These are phyloP conservation scores for Zaprionus tsacasi DNA, from an alignment of 1,140 invertebrate species.

Conservation along the genomic window DNA sequence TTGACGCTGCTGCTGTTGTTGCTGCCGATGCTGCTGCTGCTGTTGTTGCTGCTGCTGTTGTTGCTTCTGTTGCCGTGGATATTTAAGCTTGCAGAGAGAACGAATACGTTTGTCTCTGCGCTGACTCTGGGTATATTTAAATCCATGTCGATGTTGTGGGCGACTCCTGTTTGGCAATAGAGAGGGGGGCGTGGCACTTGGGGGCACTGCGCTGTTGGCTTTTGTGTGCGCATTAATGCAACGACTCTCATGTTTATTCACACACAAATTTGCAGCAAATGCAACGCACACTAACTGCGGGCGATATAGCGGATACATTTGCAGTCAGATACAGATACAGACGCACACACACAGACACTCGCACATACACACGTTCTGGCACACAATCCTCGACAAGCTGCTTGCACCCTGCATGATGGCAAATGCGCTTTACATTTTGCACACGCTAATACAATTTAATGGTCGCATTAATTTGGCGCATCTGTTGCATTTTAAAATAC, in stretches of 20 bases:
- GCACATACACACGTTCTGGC: background rate
- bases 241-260: conserved; percentile 82
- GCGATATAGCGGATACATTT: conserved; percentile 56
- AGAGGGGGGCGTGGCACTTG: background rate
- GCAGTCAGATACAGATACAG: conserved; percentile 33
- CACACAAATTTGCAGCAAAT: conserved; percentile 80
- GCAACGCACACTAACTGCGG: conserved; percentile 67
- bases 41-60: conserved; percentile 25
- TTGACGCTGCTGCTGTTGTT: conserved; percentile 52
- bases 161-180: conserved; percentile 9
- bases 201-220: conserved; percentile 61
- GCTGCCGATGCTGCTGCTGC: conserved; percentile 25
- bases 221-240: conserved; percentile 81
- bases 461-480: conserved; percentile 82
- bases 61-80: conserved; percentile 36
- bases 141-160: conserved; percentile 56
- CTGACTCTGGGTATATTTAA: conserved; percentile 63
- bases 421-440: conserved; percentile 80
- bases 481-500: conserved; percentile 81
- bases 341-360: conserved; percentile 11
- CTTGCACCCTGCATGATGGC: conserved; percentile 36
- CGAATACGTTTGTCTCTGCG: conserved; percentile 32
- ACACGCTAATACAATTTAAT: conserved; percentile 83
- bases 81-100: conserved; percentile 66
- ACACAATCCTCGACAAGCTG: conserved; percentile 32